A percentile compares a stretch with the other conserved stretches of the same genome.
Evolutionary conservation across 2,888 invertebrate genomes (phyloP).

Genomic region (Spicauda simplicius): DNA sequence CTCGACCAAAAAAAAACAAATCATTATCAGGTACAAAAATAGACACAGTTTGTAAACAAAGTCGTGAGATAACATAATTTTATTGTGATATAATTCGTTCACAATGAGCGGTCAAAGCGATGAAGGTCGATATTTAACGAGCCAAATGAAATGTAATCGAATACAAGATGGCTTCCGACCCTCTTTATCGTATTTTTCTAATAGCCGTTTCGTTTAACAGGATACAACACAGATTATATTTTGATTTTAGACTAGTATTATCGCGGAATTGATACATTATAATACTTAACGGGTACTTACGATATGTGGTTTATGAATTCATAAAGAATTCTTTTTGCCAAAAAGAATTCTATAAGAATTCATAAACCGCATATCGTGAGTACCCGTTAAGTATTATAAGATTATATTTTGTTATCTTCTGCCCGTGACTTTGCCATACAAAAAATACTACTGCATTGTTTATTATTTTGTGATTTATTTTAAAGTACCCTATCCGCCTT

Average conservation of each 20-base stretch:
- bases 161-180: constrained; percentile 11
- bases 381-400: too few relatives aligned
- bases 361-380: too few relatives aligned
- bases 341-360: too few relatives aligned
- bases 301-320: too few relatives aligned
- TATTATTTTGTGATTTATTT: too few relatives aligned
- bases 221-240: not conserved
- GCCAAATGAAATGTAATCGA: constrained; percentile 6
- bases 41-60: constrained; percentile 1
- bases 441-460: too few relatives aligned
- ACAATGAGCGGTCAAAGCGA: not conserved
- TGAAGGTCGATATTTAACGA: constrained; percentile 34
- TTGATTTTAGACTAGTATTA: too few relatives aligned
- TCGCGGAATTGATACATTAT: too few relatives aligned
- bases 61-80: not conserved
- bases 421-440: too few relatives aligned
- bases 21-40: not conserved
- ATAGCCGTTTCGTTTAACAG: not conserved
- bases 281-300: too few relatives aligned
- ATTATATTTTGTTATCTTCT: not conserved
- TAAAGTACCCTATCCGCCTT: too few relatives aligned
- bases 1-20: not conserved
- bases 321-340: too few relatives aligned
- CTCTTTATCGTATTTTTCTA: constrained; percentile 5
- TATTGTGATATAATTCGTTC: not conserved